Percentiles rank a stretch among this genome's conserved stretches.
Conservation (phyloP, 92 coral and sea anemone species). For the Phenganax subtilis region DNA sequence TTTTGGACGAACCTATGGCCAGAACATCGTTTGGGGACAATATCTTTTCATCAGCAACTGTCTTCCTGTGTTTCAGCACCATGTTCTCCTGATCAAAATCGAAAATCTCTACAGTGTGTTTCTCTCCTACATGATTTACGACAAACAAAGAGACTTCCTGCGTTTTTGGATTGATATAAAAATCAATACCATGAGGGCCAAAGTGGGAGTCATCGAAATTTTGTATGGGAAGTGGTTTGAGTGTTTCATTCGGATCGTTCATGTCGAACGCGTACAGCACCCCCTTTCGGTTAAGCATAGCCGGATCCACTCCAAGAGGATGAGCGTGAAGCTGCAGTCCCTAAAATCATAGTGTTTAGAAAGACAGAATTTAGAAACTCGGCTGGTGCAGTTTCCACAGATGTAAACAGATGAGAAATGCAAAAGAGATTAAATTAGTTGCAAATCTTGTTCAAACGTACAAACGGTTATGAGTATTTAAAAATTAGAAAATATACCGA, state of each 20-base stretch:
- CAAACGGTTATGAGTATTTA: too few species aligned
- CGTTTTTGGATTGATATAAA: slow-evolving; percentile 61
- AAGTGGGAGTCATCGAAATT: slow-evolving; percentile 66
- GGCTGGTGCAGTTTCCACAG: too few species aligned
- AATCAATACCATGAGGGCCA: slow-evolving; percentile 77
- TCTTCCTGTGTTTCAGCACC: slow-evolving; percentile 57
- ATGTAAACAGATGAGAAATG: too few species aligned
- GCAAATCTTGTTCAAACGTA: too few species aligned
- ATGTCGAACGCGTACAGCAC: slow-evolving; percentile 57
- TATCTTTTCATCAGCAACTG: slow-evolving; percentile 63
- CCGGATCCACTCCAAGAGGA: slow-evolving; percentile 51
- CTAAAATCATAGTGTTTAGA: slow-evolving; percentile 37
- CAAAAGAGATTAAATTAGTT: too few species aligned
- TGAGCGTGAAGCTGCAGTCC: slow-evolving; percentile 50
- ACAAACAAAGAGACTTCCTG: slow-evolving; percentile 63
- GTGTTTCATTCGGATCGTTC: slow-evolving; percentile 54
- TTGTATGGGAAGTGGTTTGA: slow-evolving; percentile 52
- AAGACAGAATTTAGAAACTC: too few species aligned
- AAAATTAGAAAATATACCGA: slow-evolving; percentile 30
- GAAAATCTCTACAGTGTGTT: slow-evolving; percentile 73
- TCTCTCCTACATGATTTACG: slow-evolving; percentile 62
- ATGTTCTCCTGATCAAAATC: slow-evolving; percentile 59
- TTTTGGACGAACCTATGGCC: slow-evolving; percentile 65
- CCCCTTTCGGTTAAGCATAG: slow-evolving; percentile 55
- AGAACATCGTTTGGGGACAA: slow-evolving; percentile 68